Percentiles rank a stretch among this genome's conserved stretches.
These are phyloP conservation scores for Schizopygopsis pylzovi DNA, from an alignment of 2,797 vertebrate genomes.

Conservation along the genomic window DNA sequence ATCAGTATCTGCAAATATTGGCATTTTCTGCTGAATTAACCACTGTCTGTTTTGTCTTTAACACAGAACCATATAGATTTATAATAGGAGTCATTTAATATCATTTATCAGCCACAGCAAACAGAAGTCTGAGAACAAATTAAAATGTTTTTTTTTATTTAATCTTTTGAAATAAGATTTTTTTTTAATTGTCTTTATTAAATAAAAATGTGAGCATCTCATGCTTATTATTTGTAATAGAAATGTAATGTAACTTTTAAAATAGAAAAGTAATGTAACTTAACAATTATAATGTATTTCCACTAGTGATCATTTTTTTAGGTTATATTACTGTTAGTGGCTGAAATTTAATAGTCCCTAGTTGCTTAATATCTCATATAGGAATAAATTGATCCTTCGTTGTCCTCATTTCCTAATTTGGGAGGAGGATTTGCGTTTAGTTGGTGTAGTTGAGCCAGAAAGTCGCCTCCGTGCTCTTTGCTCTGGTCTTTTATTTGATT, in stretches of 20 bases:
- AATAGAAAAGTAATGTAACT: not conserved
- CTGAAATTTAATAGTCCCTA: not conserved
- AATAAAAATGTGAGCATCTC: not conserved
- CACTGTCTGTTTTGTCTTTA: not conserved
- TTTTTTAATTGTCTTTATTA: not conserved
- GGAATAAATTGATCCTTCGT: not conserved
- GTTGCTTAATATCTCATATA: conserved; percentile 3
- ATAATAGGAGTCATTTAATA: not conserved
- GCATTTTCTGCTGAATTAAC: not conserved
- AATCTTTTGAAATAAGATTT: not conserved
- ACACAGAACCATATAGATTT: not conserved
- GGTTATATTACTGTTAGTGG: not conserved
- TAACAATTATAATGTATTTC: not conserved
- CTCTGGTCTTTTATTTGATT: conserved; percentile 64
- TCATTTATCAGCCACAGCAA: not conserved
- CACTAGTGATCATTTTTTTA: not conserved
- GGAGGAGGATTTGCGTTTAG: conserved; percentile 69
- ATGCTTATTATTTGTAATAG: not conserved
- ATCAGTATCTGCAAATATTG: not conserved
- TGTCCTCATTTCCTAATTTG: not conserved
- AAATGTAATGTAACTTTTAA: not conserved
- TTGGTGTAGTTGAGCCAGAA: conserved; percentile 68
- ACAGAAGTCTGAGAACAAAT: not conserved
- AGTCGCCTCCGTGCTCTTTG: conserved; percentile 55
- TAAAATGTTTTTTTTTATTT: not conserved